These are phyloP conservation scores for Apamea crenata DNA, from an alignment of 2,888 invertebrate genomes.

Conservation along the genomic window DNA sequence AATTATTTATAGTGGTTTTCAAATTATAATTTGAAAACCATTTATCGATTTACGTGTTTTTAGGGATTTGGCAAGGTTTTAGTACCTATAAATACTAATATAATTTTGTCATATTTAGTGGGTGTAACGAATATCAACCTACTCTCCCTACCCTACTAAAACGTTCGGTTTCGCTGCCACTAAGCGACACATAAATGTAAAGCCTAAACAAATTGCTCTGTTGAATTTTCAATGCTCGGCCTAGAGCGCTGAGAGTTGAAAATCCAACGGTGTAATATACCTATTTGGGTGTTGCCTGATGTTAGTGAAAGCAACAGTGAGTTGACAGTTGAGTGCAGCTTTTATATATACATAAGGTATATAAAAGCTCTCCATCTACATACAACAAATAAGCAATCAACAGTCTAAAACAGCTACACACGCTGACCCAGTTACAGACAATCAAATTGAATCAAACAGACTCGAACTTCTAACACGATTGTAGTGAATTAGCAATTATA, in stretches of 20 bases:
- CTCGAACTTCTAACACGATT: conserved; percentile 52
- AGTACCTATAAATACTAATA: background rate
- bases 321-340: background rate
- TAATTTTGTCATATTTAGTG: background rate
- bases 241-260: background rate
- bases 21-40: too few species aligned
- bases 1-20: too few species aligned
- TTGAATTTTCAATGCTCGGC: background rate
- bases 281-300: background rate
- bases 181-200: too few species aligned
- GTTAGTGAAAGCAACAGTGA: too few species aligned
- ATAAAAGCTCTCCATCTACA: background rate
- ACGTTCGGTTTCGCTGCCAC: too few species aligned
- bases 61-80: too few species aligned
- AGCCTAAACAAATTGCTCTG: too few species aligned
- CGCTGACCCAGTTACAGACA: conserved; percentile 40
- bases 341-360: background rate
- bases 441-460: conserved; percentile 50
- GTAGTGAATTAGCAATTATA: conserved; percentile 58
- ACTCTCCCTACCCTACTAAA: too few species aligned
- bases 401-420: conserved; percentile 28
- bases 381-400: conserved; percentile 14
- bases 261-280: background rate
- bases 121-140: too few species aligned
- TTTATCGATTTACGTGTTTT: too few species aligned